These are phyloP conservation scores for Malaclemys terrapin DNA, from an alignment of 2,113 vertebrate species.

Conservation along the genomic window DNA sequence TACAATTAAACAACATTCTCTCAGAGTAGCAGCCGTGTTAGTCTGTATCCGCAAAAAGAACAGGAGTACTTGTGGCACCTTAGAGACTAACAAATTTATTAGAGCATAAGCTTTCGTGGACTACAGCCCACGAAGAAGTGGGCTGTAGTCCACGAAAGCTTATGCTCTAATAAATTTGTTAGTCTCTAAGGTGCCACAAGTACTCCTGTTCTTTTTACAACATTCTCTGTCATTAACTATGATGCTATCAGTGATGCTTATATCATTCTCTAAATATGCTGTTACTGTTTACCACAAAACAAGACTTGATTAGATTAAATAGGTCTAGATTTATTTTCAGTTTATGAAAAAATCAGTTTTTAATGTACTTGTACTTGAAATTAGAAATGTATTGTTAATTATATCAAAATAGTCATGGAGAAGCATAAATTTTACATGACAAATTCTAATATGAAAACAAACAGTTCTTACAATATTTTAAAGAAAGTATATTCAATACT, in stretches of 20 bases:
- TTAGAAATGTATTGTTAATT: constrained; percentile 8
- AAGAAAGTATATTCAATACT: neutral
- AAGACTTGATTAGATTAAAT: neutral
- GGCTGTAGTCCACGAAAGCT: too few relatives aligned
- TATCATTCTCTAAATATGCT: neutral
- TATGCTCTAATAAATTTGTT: too few relatives aligned
- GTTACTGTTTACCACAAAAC: neutral
- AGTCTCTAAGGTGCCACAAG: too few relatives aligned
- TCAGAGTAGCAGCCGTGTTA: neutral
- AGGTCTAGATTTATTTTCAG: neutral
- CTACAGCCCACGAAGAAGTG: too few relatives aligned
- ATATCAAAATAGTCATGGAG: neutral
- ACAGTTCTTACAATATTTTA: neutral
- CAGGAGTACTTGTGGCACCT: too few relatives aligned
- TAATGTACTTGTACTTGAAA: neutral
- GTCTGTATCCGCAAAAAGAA: too few relatives aligned
- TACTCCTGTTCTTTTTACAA: neutral
- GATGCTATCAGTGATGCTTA: neutral
- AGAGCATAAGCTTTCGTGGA: too few relatives aligned
- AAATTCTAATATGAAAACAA: neutral
- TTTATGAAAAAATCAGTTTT: neutral
- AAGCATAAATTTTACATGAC: neutral
- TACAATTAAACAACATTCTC: neutral
- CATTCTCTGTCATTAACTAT: neutral
- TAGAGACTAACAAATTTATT: too few relatives aligned